These are phyloP conservation scores for Acanthacorydalis orientalis DNA, from an alignment of 2,888 invertebrate genomes.

Conservation along the genomic window DNA sequence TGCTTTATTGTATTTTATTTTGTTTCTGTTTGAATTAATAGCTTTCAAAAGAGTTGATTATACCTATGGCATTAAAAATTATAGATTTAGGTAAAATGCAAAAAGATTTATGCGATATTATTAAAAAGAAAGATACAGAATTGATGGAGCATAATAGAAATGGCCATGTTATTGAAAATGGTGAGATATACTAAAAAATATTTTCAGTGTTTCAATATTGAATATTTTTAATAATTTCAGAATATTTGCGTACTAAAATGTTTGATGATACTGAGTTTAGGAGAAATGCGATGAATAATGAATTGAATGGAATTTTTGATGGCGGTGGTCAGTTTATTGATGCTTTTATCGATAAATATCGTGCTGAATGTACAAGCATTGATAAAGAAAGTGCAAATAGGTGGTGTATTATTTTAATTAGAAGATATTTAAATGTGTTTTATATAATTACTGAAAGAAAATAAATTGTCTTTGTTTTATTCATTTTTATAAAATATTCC, in stretches of 20 bases:
- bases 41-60: slow-evolving; percentile 20
- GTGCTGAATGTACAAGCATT: neutral
- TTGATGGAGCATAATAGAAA: slow-evolving; percentile 31
- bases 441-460: no score
- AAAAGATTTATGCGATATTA: slow-evolving; percentile 22
- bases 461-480: no score
- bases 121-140: slow-evolving; percentile 36
- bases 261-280: slow-evolving; percentile 15
- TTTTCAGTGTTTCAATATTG: neutral
- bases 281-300: neutral
- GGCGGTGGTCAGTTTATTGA: neutral
- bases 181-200: neutral
- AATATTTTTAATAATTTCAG: slow-evolving; percentile 14
- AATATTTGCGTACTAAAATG: slow-evolving; percentile 19
- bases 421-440: neutral
- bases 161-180: slow-evolving; percentile 1
- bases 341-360: neutral
- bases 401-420: neutral
- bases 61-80: slow-evolving; percentile 25
- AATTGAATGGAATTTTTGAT: neutral
- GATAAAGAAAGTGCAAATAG: neutral
- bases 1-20: neutral
- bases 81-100: slow-evolving; percentile 30
- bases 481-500: no score
- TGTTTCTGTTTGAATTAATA: slow-evolving; percentile 12